Evolutionary conservation across 2,113 vertebrate species (phyloP).

Genomic region (Salminus brasiliensis): DNA sequence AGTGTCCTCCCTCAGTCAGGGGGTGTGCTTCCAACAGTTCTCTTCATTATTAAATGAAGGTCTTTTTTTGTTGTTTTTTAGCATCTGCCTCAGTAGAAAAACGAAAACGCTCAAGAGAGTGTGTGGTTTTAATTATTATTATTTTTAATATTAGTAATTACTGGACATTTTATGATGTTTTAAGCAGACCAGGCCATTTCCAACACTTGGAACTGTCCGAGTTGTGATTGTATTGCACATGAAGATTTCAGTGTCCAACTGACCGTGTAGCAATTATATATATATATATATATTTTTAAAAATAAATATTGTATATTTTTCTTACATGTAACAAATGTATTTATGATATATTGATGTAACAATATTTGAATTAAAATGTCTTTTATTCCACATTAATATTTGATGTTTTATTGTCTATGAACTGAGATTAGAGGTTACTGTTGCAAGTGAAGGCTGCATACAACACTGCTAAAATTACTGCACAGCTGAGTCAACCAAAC

Average conservation of each 20-base stretch:
- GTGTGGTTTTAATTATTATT: background rate
- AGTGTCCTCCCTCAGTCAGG: background rate
- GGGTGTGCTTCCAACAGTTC: background rate
- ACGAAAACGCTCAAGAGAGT: background rate
- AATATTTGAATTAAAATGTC: conserved; percentile 32
- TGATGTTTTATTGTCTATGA: background rate
- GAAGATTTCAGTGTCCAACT: conserved; percentile 16
- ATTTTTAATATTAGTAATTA: background rate
- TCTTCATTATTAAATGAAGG: conserved; percentile 3
- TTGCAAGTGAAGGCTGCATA: background rate
- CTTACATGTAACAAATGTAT: conserved; percentile 23
- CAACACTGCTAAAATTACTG: background rate
- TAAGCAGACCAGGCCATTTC: background rate
- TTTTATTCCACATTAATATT: conserved; percentile 1
- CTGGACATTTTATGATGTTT: conserved; percentile 5
- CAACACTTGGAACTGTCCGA: background rate
- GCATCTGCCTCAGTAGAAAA: background rate
- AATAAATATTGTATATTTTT: conserved; percentile 19
- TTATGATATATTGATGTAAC: conserved; percentile 40
- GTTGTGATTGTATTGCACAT: conserved; percentile 12
- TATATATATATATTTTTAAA: conserved; percentile 26
- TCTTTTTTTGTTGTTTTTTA: conserved; percentile 12
- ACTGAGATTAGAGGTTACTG: background rate
- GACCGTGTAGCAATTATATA: conserved; percentile 20
- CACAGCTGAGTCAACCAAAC: background rate